phyloP scores from a whole-genome alignment of 2,888 invertebrate genomes.

The Ochropacha duplaris region DNA sequence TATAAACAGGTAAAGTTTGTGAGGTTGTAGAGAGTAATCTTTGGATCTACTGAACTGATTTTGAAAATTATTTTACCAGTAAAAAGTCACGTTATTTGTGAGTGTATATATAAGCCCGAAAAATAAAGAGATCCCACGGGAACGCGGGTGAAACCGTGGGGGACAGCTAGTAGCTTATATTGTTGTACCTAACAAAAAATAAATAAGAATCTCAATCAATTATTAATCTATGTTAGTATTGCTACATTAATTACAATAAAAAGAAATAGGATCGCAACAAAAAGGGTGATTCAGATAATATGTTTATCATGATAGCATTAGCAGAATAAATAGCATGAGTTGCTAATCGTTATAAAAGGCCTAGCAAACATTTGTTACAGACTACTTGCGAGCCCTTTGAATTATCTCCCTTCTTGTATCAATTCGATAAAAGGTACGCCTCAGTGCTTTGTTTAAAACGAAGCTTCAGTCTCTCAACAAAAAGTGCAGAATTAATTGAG shows the following conservation, averaged over 20 bases:
- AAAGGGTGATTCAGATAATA: conserved; percentile 7
- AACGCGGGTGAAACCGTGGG: too few relatives aligned
- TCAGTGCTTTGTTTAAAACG: background rate
- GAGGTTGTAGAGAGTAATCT: too few relatives aligned
- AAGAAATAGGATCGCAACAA: background rate
- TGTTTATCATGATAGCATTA: conserved; percentile 17
- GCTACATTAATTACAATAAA: conserved; percentile 1
- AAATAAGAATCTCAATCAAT: too few relatives aligned
- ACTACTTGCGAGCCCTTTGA: background rate
- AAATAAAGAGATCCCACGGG: too few relatives aligned
- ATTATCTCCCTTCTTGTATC: background rate
- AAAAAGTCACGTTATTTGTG: too few relatives aligned
- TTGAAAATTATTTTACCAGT: too few relatives aligned
- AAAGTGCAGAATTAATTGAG: background rate
- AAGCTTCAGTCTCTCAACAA: background rate
- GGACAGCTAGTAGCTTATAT: too few relatives aligned
- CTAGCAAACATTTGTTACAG: conserved; percentile 18
- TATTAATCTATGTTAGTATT: background rate
- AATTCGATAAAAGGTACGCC: background rate
- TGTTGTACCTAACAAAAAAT: too few relatives aligned
- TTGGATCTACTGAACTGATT: too few relatives aligned
- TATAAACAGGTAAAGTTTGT: too few relatives aligned
- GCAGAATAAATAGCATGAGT: conserved; percentile 19
- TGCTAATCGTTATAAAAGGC: conserved; percentile 15
- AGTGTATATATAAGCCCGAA: too few relatives aligned